Evolutionary conservation across 2,797 vertebrate species (phyloP).

Genomic region (Tragopan temminckii): DNA sequence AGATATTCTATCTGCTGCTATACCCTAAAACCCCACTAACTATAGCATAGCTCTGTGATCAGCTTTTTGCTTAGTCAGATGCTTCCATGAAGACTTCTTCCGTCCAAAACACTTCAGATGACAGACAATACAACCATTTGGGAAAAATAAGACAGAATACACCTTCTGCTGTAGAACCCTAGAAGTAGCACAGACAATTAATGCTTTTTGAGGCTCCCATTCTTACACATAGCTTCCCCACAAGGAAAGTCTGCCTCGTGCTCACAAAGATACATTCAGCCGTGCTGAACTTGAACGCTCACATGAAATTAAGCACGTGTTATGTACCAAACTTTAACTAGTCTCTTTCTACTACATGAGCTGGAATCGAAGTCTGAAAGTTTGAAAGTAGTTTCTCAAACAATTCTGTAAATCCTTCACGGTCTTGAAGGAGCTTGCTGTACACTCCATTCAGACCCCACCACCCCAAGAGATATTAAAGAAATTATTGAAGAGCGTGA

Average conservation of each 20-base stretch:
- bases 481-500: fast-evolving
- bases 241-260: neutral
- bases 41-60: neutral
- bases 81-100: neutral
- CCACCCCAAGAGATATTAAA: neutral
- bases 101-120: neutral
- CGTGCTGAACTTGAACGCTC: neutral
- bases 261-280: neutral
- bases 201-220: neutral
- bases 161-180: fast-evolving
- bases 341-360: neutral
- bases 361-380: neutral
- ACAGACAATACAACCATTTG: neutral
- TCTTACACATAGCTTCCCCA: fast-evolving
- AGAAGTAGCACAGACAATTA: neutral
- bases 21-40: neutral
- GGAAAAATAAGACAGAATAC: neutral
- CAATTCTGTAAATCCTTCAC: neutral
- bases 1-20: neutral
- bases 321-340: neutral
- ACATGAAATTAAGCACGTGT: neutral
- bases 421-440: neutral
- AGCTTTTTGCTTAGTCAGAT: neutral
- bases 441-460: neutral
- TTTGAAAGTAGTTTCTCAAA: neutral